A percentile compares a stretch with the other conserved stretches of the same genome.
phyloP scores from a whole-genome alignment of 2,113 vertebrate genomes.

The Sisor rabdophorus region DNA sequence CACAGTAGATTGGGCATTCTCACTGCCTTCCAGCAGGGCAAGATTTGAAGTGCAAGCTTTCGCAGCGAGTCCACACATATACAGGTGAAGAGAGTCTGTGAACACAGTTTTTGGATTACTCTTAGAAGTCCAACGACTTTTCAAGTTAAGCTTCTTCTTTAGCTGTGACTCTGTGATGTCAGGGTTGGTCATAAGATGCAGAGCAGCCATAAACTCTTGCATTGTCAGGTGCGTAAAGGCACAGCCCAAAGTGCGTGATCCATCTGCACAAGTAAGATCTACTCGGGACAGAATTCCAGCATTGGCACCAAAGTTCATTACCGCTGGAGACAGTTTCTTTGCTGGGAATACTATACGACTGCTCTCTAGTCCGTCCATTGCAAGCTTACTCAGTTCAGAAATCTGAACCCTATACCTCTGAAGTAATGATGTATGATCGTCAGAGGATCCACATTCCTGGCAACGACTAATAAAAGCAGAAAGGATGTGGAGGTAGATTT shows the following conservation, averaged over 20 bases:
- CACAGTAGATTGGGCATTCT: slow-evolving; percentile 58
- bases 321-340: slow-evolving; percentile 58
- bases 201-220: slow-evolving; percentile 85
- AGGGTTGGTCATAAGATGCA: slow-evolving; percentile 77
- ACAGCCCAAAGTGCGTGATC: slow-evolving; percentile 61
- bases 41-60: slow-evolving; percentile 66
- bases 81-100: slow-evolving; percentile 76
- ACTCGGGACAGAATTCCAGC: slow-evolving; percentile 71
- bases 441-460: slow-evolving; percentile 3
- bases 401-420: slow-evolving; percentile 57
- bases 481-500: slow-evolving; percentile 80
- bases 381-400: slow-evolving; percentile 70
- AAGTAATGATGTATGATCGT: slow-evolving; percentile 27
- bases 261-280: slow-evolving; percentile 61
- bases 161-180: slow-evolving; percentile 63
- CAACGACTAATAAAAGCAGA: slow-evolving; percentile 62
- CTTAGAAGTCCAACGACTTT: slow-evolving; percentile 78
- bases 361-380: slow-evolving; percentile 72
- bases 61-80: slow-evolving; percentile 80
- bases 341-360: slow-evolving; percentile 73
- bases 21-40: slow-evolving; percentile 55
- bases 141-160: slow-evolving; percentile 73
- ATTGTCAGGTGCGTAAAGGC: slow-evolving; percentile 81
- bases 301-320: slow-evolving; percentile 69
- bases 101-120: slow-evolving; percentile 70